Conservation (phyloP, 64 coral and sea anemone genomes). For the Montipora capricornis region DNA sequence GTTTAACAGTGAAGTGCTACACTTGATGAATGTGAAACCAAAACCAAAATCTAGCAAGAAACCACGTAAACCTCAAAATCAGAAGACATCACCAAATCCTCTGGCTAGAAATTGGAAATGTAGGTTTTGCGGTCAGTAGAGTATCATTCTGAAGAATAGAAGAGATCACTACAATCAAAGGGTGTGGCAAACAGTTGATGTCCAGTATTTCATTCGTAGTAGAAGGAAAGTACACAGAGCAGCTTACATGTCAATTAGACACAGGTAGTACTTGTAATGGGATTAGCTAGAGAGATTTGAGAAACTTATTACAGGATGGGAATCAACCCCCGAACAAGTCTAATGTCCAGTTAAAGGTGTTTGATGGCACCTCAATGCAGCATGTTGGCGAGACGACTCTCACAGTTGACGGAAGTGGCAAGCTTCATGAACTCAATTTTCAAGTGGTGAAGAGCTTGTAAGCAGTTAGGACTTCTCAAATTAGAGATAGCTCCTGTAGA, state of each 20-base stretch:
- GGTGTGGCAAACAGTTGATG: slow-evolving; percentile 64
- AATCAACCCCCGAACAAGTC: slow-evolving; percentile 14
- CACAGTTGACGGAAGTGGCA: slow-evolving; percentile 7
- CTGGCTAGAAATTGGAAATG: background rate
- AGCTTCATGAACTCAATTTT: slow-evolving; percentile 24
- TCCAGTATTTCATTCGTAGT: slow-evolving; percentile 56
- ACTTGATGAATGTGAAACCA: background rate
- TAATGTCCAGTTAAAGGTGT: slow-evolving; percentile 36
- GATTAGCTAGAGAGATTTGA: slow-evolving; percentile 28
- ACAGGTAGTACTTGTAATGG: slow-evolving; percentile 56
- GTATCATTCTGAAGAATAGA: background rate
- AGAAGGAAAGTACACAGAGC: slow-evolving; percentile 55
- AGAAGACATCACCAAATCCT: background rate
- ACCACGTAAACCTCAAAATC: background rate
- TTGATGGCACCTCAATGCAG: slow-evolving; percentile 37
- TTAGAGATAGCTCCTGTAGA: slow-evolving; percentile 36
- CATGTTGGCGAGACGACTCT: slow-evolving; percentile 8
- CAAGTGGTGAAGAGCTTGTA: slow-evolving; percentile 48
- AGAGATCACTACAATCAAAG: slow-evolving; percentile 43
- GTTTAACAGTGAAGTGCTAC: background rate
- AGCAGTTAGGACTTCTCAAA: slow-evolving; percentile 57
- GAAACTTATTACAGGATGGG: slow-evolving; percentile 20
- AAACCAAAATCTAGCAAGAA: background rate
- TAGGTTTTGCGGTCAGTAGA: slow-evolving; percentile 9
- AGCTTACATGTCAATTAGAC: slow-evolving; percentile 62